These are phyloP conservation scores for Burhinus oedicnemus DNA, from an alignment of 2,113 vertebrate genomes.

Conservation along the genomic window DNA sequence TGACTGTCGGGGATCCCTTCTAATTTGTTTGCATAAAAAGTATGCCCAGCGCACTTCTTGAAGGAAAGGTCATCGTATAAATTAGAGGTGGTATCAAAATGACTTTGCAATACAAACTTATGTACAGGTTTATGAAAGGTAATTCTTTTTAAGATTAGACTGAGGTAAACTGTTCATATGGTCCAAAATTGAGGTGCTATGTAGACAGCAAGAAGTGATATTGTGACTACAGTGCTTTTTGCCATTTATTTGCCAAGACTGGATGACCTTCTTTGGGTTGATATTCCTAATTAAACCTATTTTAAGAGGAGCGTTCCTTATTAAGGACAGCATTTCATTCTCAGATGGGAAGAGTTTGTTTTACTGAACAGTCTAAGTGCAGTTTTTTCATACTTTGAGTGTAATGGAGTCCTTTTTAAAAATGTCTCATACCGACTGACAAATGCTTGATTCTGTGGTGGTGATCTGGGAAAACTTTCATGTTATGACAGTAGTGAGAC, in stretches of 20 bases:
- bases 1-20: not conserved
- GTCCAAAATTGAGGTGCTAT: not conserved
- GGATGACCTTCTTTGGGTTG: not conserved
- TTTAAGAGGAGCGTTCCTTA: not conserved
- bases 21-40: not conserved
- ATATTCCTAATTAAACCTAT: not conserved
- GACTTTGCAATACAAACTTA: not conserved
- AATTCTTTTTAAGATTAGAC: not conserved
- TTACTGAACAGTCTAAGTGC: not conserved
- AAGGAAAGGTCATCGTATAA: not conserved
- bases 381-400: not conserved
- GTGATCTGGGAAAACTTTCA: not conserved
- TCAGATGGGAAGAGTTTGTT: not conserved
- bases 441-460: not conserved
- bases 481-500: not conserved
- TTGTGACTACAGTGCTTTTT: not conserved
- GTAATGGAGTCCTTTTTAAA: not conserved
- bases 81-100: not conserved
- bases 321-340: not conserved
- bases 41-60: rapidly evolving
- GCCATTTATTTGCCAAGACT: not conserved
- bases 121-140: not conserved
- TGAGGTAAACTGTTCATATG: not conserved
- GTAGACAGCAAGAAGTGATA: not conserved
- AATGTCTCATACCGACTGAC: rapidly evolving